These are phyloP conservation scores for Trinectes maculatus DNA, from an alignment of 2,113 vertebrate genomes.

Conservation along the genomic window DNA sequence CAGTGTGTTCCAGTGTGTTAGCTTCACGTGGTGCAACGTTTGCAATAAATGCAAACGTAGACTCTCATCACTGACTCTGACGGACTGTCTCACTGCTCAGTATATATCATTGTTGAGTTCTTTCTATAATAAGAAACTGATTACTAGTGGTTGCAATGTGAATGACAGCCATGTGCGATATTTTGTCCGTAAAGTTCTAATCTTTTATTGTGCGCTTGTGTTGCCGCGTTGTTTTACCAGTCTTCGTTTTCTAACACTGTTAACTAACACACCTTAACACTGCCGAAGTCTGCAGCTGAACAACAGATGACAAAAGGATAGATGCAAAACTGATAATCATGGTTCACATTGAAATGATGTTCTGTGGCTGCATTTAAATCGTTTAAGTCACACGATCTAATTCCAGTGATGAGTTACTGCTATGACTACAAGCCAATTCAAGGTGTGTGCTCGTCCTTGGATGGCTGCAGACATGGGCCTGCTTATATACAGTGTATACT, in stretches of 20 bases:
- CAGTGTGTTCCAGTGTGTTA: conserved; percentile 8
- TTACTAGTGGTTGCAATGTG: too few relatives aligned
- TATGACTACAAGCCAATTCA: background rate
- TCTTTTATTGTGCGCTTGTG: background rate
- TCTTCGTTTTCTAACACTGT: too few relatives aligned
- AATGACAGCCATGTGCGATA: background rate
- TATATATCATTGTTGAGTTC: background rate
- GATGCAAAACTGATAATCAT: background rate
- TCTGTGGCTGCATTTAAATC: too few relatives aligned
- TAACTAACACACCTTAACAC: too few relatives aligned
- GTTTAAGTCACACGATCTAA: background rate
- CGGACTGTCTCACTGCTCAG: too few relatives aligned
- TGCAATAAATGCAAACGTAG: background rate
- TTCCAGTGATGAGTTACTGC: background rate
- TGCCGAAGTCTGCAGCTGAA: too few relatives aligned
- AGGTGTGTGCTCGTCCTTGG: background rate
- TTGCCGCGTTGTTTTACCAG: too few relatives aligned
- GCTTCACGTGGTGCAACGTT: background rate
- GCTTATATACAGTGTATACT: background rate
- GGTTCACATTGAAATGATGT: background rate
- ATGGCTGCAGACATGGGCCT: background rate
- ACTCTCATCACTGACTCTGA: too few relatives aligned
- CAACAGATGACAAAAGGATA: background rate
- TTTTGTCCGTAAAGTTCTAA: background rate
- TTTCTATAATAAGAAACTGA: too few relatives aligned